These are phyloP conservation scores for Pangasianodon hypophthalmus DNA, from an alignment of 2,113 vertebrate species.

Conservation along the genomic window DNA sequence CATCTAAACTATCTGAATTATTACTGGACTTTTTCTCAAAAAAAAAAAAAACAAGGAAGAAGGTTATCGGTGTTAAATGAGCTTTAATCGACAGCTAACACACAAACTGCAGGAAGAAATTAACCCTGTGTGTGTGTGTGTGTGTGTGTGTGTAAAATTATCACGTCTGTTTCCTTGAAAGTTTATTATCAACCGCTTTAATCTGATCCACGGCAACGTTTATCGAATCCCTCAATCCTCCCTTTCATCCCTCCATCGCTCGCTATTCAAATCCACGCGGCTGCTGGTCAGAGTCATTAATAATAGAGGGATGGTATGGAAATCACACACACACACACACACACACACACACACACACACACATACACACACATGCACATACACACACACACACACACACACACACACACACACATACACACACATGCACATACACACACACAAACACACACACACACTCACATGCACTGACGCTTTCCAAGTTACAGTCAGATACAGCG, in stretches of 20 bases:
- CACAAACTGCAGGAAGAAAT: not conserved
- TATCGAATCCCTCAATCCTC: conserved; percentile 44
- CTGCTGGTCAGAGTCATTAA: conserved; percentile 22
- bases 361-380: not conserved
- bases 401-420: not conserved
- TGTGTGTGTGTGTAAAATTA: not conserved
- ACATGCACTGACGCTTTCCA: not conserved
- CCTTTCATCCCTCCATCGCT: conserved; percentile 48
- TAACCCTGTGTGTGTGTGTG: conserved; percentile 2
- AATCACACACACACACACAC: conserved; percentile 19
- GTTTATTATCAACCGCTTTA: conserved; percentile 46
- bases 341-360: not conserved
- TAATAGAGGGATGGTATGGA: conserved; percentile 40
- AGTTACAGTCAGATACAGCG: not conserved
- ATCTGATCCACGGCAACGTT: conserved; percentile 29
- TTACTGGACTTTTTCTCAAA: no score
- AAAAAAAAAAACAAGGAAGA: not conserved
- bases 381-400: not conserved
- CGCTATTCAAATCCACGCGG: conserved; percentile 47
- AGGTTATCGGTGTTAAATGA: not conserved
- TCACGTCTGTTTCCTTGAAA: conserved; percentile 52
- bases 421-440: not conserved
- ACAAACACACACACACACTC: not conserved
- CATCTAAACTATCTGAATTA: not conserved
- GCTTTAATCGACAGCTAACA: not conserved